Evolutionary conservation across 2,888 invertebrate species (phyloP).

Genomic region (Bombyx huttoni): DNA sequence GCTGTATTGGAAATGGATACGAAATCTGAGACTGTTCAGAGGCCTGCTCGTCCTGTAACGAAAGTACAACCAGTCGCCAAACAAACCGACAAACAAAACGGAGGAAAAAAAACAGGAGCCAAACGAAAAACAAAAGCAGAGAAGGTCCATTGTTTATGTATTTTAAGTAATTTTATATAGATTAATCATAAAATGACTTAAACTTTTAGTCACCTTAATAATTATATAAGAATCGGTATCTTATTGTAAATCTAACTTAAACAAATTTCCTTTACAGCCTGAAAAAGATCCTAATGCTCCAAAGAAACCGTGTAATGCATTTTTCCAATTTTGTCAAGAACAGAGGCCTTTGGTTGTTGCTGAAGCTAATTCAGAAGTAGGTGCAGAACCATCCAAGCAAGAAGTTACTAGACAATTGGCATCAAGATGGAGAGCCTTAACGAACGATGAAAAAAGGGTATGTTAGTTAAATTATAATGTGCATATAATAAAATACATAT

Average conservation of each 20-base stretch:
- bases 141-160: constrained; percentile 38
- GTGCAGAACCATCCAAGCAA: constrained; percentile 80
- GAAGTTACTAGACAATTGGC: constrained; percentile 82
- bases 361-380: constrained; percentile 73
- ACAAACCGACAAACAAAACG: constrained; percentile 43
- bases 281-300: constrained; percentile 81
- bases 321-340: constrained; percentile 86
- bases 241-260: too few relatives aligned
- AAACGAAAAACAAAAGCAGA: constrained; percentile 76
- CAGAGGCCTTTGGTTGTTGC: constrained; percentile 81
- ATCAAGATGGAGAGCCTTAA: constrained; percentile 80
- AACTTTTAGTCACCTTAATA: not conserved
- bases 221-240: not conserved
- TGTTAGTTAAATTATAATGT: constrained; percentile 3
- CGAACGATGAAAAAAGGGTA: constrained; percentile 80
- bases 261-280: constrained; percentile 29
- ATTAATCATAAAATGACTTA: not conserved
- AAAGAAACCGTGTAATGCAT: constrained; percentile 84
- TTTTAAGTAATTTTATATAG: not conserved
- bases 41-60: constrained; percentile 25
- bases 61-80: constrained; percentile 35
- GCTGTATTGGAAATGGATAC: constrained; percentile 72
- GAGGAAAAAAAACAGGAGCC: constrained; percentile 49
- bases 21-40: constrained; percentile 38
- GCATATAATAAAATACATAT: too few relatives aligned